Evolutionary conservation across 2,888 invertebrate species (phyloP), one percentile per base, ranked within the genome.

Genomic region (Andrena bicolor): DNA sequence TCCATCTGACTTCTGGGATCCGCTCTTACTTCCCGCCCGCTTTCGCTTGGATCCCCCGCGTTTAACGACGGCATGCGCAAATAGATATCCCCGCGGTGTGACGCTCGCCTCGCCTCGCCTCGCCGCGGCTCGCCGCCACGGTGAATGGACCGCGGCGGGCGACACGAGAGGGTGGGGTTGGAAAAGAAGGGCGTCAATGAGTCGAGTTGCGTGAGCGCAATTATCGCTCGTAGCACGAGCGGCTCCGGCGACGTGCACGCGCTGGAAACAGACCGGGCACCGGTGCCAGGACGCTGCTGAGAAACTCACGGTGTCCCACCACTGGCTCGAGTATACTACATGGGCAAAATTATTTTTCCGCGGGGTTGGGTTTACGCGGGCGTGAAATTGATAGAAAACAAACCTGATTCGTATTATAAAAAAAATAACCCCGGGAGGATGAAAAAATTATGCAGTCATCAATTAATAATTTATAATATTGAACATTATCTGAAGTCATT

Each of bases 61-160:
- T 82, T 82, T 74, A 82, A 83, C 86, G 74, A 83, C 80, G 88
- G 89, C 91, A 92, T 88, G 92, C 91, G 88, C 89, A 90, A 90
- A 90, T 90, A 91, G 89, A 91, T 69, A 84, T 81, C n/a, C 51
- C 61, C 26, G 72, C 76, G 76, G 65, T 63, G 73, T 2, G 26
- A 71, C 84, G 80, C 76, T 28, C 26, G 53, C 35, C 35, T 48
- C 10, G 53, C 35, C 35, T 48, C 10, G 16, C 30, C 23, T 26
- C 23, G n/a, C 48, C 28, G 10, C 10, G 56, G 0, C 35, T 35
- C 51, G 41, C 48, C 48, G 79, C 86, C 64, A 75, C 88, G 86
- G 92, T 92, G 92, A 92, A 92, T 92, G 92, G 91, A 91, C 89
- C 89, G 83, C 73, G 69, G 79, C 75, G 80, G 69, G 4, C 41